Percentiles rank a stretch among this genome's conserved stretches.
These are phyloP conservation scores for Pristiophorus japonicus DNA, from an alignment of 2,113 vertebrate species.

Conservation along the genomic window DNA sequence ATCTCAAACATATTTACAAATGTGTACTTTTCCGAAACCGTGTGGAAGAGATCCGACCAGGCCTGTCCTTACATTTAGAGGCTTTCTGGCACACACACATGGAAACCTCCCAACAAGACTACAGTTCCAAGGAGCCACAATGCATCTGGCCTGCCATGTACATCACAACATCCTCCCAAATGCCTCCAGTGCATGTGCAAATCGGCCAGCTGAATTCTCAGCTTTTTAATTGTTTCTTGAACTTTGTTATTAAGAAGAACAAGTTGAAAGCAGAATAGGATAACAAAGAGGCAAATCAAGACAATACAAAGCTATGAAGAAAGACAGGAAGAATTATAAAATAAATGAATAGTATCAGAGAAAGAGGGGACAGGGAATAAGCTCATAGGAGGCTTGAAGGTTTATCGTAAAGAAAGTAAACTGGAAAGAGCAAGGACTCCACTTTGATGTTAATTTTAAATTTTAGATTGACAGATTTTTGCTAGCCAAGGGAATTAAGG, in stretches of 20 bases:
- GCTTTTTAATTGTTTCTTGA: background rate
- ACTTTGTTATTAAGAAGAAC: background rate
- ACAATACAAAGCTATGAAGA: background rate
- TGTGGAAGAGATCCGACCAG: background rate
- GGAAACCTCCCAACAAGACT: background rate
- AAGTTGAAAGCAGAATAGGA: background rate
- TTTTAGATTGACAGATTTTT: background rate
- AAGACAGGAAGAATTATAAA: background rate
- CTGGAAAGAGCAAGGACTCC: background rate
- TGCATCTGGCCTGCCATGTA: background rate
- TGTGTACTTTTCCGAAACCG: background rate
- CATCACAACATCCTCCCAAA: background rate
- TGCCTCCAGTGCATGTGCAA: background rate
- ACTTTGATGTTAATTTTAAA: too few relatives aligned
- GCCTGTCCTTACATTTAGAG: background rate
- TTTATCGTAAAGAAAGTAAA: background rate
- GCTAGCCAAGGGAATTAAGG: background rate
- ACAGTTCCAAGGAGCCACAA: background rate
- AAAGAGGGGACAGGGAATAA: background rate
- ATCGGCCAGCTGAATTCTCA: background rate
- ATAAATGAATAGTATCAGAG: background rate
- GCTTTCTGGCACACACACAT: background rate
- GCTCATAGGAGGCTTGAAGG: background rate
- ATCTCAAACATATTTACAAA: background rate
- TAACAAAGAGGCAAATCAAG: background rate